Evolutionary conservation across 1,140 invertebrate species (phyloP), one percentile per base, ranked within the genome.

Genomic region (Drosophila insularis): DNA sequence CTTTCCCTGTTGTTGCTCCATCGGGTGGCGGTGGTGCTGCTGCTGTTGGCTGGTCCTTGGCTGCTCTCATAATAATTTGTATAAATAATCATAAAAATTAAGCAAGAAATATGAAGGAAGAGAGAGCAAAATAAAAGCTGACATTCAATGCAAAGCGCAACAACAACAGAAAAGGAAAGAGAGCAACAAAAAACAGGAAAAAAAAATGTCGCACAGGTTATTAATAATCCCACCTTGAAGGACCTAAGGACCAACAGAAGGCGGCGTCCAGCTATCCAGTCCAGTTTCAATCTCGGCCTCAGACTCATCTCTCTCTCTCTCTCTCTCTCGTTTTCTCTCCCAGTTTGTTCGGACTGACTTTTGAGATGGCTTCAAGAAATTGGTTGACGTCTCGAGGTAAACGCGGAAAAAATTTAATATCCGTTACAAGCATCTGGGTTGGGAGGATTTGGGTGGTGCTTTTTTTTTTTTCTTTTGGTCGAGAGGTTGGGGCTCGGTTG

Each of bases 401-500:
- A 77, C 82, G 82, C 84, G 62, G 80, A 85, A 77, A 87, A 78
- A 87, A 87, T 87, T 86, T 87, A 87, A 87, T 87, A 87, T 87
- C 82, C 82, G 82, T 82, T 80, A 84, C 81, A 75, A 78, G 72
- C 53, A 60, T 58, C 68, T 40, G 35, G 61, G 43, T 32, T 27
- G 77, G 17, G 46, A 23, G 53, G 11, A 21, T 14, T 21, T 14
- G 43, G 14, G 35, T 43, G 13, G 35, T n/a, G 6, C 21, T 40
- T 43, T 43, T 43, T 43, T 43, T 17, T 46, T 17, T 19, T 50
- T 50, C 21, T 19, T 11, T 50, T 35, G 32, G 32, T 35, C 7
- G 32, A 35, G 32, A 11, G 32, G 10, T 35, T 8, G 32, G 32
- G 32, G 32, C 32, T 35, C 32, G 17, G 43, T 50, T 50, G 43